phyloP scores from a whole-genome alignment of 2,797 vertebrate genomes.

The Acanthornis magna region DNA sequence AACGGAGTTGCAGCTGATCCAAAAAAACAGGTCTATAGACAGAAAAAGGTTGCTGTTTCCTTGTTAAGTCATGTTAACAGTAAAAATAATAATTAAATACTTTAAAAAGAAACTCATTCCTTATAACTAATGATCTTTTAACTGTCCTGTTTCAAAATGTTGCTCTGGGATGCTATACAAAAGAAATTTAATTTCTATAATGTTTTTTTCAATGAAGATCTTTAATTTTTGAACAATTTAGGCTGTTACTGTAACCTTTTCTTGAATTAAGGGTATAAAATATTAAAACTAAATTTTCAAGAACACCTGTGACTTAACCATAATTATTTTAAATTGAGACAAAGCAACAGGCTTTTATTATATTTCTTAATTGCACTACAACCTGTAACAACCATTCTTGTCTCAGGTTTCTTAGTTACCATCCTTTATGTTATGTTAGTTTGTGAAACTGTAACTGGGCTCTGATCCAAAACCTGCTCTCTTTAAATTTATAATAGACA shows the following conservation, averaged over 20 bases:
- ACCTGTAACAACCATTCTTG: background rate
- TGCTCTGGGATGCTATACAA: background rate
- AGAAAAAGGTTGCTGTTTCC: background rate
- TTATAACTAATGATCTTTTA: background rate
- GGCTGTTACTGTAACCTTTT: background rate
- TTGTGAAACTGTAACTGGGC: background rate
- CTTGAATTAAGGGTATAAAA: background rate
- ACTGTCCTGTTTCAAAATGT: background rate
- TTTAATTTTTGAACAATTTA: background rate
- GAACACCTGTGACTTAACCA: background rate
- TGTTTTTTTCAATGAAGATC: rapidly evolving
- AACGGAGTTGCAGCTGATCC: background rate
- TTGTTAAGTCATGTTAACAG: background rate
- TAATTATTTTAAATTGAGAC: background rate
- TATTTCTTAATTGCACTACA: background rate
- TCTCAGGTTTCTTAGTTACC: background rate
- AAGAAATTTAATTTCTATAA: background rate
- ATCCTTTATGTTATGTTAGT: background rate
- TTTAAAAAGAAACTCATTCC: background rate
- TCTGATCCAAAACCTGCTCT: background rate
- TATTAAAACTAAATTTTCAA: background rate
- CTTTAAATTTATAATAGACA: background rate
- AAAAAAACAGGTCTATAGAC: background rate
- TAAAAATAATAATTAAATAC: background rate
- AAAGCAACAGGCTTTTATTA: constrained; percentile 28